phyloP scores from a whole-genome alignment of 1,140 invertebrate genomes.

The Chlorops oryzae region DNA sequence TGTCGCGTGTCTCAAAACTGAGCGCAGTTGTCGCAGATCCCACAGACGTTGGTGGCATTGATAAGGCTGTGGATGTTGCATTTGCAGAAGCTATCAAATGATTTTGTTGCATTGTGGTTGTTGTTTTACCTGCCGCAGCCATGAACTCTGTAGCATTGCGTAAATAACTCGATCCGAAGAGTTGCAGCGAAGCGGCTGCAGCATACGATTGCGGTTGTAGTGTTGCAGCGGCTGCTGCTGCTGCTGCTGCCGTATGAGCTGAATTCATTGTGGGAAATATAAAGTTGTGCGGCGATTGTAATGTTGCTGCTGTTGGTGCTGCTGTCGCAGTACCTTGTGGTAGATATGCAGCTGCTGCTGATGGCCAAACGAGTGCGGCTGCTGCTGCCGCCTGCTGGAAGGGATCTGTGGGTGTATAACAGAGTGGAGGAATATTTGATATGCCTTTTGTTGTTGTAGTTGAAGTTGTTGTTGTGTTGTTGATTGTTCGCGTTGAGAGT shows the following conservation, averaged over 20 bases:
- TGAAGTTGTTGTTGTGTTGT: conserved; percentile 15
- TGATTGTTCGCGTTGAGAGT: conserved; percentile 5
- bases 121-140: conserved; percentile 47
- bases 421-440: conserved; percentile 46
- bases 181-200: conserved; percentile 48
- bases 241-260: conserved; percentile 29
- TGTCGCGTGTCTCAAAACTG: conserved; percentile 27
- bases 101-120: conserved; percentile 38
- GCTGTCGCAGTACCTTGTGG: conserved; percentile 50
- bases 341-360: conserved; percentile 38
- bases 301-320: conserved; percentile 52
- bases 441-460: conserved; percentile 34
- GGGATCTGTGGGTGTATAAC: conserved; percentile 57
- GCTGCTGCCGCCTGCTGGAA: conserved; percentile 66
- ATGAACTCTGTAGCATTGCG: conserved; percentile 46
- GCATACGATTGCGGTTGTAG: conserved; percentile 53
- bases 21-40: conserved; percentile 9
- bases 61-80: not conserved
- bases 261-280: conserved; percentile 42
- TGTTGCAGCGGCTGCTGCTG: conserved; percentile 52
- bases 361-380: conserved; percentile 42
- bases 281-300: conserved; percentile 53
- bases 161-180: conserved; percentile 52
- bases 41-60: too few relatives aligned
- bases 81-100: conserved; percentile 15